Conservation (phyloP, 1,140 invertebrate genomes). For the Drosophila virilis region DNA sequence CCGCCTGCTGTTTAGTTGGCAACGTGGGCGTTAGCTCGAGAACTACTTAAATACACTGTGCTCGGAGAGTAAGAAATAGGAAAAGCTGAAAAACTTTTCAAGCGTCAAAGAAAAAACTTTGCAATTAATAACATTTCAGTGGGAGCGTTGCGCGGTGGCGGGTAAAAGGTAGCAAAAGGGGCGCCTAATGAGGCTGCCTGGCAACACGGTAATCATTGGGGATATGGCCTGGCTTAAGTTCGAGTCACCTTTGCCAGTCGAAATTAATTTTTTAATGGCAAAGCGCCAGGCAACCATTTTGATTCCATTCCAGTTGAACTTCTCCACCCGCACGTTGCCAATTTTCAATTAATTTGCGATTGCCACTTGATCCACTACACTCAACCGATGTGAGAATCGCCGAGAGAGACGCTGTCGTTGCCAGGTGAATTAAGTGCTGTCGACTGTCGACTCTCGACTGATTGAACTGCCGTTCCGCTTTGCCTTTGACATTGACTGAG, state of each 20-base stretch:
- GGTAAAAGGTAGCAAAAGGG: background rate
- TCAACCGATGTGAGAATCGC: conserved; percentile 10
- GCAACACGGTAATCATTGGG: conserved; percentile 45
- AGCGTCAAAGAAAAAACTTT: conserved; percentile 22
- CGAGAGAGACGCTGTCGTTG: conserved; percentile 8
- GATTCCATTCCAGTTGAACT: conserved; percentile 15
- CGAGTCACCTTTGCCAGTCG: conserved; percentile 43
- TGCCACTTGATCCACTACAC: conserved; percentile 45
- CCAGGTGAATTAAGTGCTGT: conserved; percentile 4
- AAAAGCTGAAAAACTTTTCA: background rate
- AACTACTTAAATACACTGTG: conserved; percentile 44
- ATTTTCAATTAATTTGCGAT: conserved; percentile 50
- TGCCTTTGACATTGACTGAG: conserved; percentile 36
- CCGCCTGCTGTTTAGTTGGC: background rate
- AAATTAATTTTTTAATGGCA: conserved; percentile 48
- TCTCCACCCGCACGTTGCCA: background rate
- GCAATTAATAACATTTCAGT: conserved; percentile 17
- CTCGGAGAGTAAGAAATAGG: conserved; percentile 18
- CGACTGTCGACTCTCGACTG: conserved; percentile 23
- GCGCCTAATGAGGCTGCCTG: conserved; percentile 42
- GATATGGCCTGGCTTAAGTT: conserved; percentile 1
- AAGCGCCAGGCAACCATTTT: conserved; percentile 18
- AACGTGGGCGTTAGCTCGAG: conserved; percentile 33
- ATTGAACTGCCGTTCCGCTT: conserved; percentile 25
- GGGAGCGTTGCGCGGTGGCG: background rate